These are phyloP conservation scores for Pterocles orientalis DNA, from an alignment of 2,113 vertebrate species.

Conservation along the genomic window DNA sequence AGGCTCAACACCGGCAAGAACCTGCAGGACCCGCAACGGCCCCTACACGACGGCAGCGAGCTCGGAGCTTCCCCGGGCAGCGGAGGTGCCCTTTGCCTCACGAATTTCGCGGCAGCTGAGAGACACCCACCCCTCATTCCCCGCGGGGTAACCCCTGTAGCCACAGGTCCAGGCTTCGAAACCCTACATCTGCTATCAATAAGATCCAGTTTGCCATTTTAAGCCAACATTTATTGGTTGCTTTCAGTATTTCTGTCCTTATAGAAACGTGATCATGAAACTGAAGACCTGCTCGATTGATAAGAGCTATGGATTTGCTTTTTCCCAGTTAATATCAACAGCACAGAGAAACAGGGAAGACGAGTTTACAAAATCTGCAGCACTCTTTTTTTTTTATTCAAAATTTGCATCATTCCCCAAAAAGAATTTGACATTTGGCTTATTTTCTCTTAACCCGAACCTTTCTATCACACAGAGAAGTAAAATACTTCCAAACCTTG, in stretches of 20 bases:
- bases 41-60: background rate
- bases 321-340: background rate
- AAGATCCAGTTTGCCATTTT: background rate
- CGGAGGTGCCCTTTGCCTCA: background rate
- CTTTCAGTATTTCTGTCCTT: background rate
- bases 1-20: background rate
- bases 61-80: background rate
- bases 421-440: background rate
- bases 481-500: background rate
- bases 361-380: background rate
- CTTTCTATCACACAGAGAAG: background rate
- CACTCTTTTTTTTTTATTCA: background rate
- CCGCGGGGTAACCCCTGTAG: background rate
- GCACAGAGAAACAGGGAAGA: background rate
- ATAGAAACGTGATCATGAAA: accelerated
- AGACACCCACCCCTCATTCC: background rate
- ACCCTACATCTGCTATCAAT: accelerated
- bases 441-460: background rate
- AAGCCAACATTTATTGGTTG: background rate
- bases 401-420: background rate
- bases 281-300: background rate
- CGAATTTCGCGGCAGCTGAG: background rate
- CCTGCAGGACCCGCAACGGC: background rate
- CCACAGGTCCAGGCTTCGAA: background rate
- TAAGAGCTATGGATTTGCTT: background rate